A percentile compares a stretch with the other conserved stretches of the same genome.
phyloP scores from a whole-genome alignment of 2,113 vertebrate genomes.

The Mola mola region DNA sequence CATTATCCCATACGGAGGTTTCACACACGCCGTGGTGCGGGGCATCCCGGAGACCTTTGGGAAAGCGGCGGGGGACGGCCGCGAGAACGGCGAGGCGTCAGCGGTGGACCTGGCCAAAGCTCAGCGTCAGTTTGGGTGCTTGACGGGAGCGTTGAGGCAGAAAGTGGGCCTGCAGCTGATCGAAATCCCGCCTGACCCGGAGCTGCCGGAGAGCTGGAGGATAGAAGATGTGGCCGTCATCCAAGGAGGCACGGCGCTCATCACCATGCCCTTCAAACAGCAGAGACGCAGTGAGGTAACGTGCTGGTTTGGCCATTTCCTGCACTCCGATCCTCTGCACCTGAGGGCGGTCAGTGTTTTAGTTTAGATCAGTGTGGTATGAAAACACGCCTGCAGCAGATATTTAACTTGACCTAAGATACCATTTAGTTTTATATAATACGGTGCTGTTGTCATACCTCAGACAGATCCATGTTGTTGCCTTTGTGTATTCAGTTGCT shows the following conservation, averaged over 20 bases:
- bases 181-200: constrained; percentile 86
- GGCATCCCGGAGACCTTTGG: constrained; percentile 86
- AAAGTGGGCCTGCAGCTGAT: constrained; percentile 93
- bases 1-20: constrained; percentile 82
- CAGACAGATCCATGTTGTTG: too few relatives aligned
- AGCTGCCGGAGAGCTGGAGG: constrained; percentile 86
- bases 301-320: background rate
- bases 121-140: constrained; percentile 89
- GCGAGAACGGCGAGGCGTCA: constrained; percentile 54
- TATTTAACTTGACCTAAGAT: background rate
- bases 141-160: constrained; percentile 89
- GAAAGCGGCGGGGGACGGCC: constrained; percentile 30
- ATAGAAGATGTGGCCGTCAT: constrained; percentile 90
- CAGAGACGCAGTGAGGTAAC: constrained; percentile 87
- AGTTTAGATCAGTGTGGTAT: background rate
- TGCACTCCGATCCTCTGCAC: constrained; percentile 22
- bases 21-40: constrained; percentile 90
- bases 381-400: background rate
- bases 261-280: constrained; percentile 87
- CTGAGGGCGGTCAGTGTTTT: background rate
- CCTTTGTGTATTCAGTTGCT: too few relatives aligned
- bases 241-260: constrained; percentile 89
- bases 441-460: too few relatives aligned
- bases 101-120: constrained; percentile 87
- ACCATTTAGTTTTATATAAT: too few relatives aligned